Evolutionary conservation across 2,113 vertebrate species (phyloP).

Genomic region (Origma solitaria): DNA sequence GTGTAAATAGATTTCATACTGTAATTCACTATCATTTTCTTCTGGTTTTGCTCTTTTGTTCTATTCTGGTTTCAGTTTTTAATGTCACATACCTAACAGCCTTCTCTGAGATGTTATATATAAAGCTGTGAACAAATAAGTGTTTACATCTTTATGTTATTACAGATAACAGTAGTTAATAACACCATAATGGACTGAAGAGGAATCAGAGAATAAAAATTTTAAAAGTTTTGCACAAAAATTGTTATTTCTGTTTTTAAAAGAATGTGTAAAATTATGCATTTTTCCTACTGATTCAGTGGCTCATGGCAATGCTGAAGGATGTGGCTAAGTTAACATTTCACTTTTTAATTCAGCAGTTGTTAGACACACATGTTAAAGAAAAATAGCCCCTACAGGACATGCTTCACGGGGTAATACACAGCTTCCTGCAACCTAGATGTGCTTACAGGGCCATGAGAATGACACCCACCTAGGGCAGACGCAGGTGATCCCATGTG

Average conservation of each 20-base stretch:
- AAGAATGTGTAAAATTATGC: not conserved
- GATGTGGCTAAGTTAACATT: not conserved
- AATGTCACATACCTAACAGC: not conserved
- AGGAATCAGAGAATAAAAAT: conserved; percentile 39
- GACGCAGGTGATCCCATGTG: not conserved
- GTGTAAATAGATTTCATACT: conserved; percentile 57
- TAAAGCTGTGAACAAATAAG: conserved; percentile 44
- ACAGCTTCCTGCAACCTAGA: not conserved
- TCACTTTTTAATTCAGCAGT: not conserved
- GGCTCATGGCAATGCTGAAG: not conserved
- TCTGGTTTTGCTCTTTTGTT: not conserved
- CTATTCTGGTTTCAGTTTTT: not conserved
- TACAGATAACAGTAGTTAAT: not conserved
- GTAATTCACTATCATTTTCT: not conserved
- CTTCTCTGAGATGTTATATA: not conserved
- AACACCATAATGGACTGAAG: not conserved
- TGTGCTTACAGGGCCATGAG: not conserved
- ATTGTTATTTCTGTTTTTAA: not conserved
- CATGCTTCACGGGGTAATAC: not conserved
- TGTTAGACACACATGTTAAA: not conserved
- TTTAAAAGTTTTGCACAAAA: conserved; percentile 35
- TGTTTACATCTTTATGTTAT: conserved; percentile 44
- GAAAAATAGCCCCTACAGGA: not conserved
- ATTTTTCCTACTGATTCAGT: not conserved
- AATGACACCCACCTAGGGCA: not conserved